Base-by-base conservation (phyloP, 2,113 vertebrate species). In the Rhagologus leucostigma region DNA sequence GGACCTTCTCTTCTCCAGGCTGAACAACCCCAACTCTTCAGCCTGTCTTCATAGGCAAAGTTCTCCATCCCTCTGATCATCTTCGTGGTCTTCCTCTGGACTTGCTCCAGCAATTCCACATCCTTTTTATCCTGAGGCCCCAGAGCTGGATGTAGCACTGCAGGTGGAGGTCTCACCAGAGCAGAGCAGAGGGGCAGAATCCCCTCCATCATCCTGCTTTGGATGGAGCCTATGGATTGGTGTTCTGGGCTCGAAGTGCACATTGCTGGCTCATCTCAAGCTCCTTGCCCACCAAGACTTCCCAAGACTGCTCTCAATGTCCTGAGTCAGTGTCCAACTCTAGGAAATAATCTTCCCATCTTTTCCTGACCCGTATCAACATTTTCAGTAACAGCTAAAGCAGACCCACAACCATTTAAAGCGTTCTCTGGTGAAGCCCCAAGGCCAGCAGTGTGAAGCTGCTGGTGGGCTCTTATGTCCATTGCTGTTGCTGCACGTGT, bases 151-250 rank as follows among this genome's bases (percentile, higher is more conserved):
- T 22, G 26, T 17, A 69, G 47, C 47, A 3, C 19, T 39, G 4
- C 20, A 41, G 29, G 5, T 89, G 47, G 21, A 17, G 21, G 3
- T 62, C 41, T 55, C 55, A 39, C 16, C 19, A 22, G 26, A 46
- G 32, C 19, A 20, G 37, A 89, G 20, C 30, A 60, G 70, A 55
- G n/a, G 11, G 32, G 17, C 24, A 69, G 79, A 55, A 49, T 83
- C 41, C 6, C 14, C 30, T 55, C 30, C 62, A 17, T 47, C 3
- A 3, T 11, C 16, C 35, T 57, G 39, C 70, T 62, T 41, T 68
- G 35, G 30, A 19, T 69, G 18, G 0, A 47, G 7, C 26, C 39
- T 1, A 27, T 1, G 0, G 0, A 3, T 7, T 60, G 24, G 11
- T 17, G 7, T 49, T 32, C 11, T 69, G 32, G 15, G 4, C 20